Conservation (phyloP, 2,797 vertebrate species). For the Nyctalus aviator region DNA sequence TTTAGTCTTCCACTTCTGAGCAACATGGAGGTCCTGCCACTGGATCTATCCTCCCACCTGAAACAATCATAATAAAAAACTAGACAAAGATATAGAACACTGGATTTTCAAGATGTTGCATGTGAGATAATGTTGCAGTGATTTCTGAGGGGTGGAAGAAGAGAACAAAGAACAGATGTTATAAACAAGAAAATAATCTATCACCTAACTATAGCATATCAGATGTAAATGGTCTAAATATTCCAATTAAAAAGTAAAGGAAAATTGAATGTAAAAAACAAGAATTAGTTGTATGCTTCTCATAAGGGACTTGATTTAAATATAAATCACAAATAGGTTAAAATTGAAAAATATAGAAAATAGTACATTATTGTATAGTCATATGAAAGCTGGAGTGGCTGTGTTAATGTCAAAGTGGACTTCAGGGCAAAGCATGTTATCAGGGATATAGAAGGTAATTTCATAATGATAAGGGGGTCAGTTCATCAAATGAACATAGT, state of each 20-base stretch:
- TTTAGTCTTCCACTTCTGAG: not conserved
- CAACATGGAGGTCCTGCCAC: not conserved
- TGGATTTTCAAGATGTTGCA: not conserved
- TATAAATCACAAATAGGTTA: not conserved
- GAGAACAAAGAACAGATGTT: not conserved
- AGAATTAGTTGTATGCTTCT: not conserved
- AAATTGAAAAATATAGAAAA: not conserved
- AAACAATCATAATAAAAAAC: not conserved
- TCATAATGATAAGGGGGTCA: not conserved
- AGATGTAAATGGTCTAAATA: slow-evolving; percentile 14
- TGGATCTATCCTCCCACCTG: not conserved
- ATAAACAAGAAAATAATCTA: not conserved
- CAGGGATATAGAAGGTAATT: not conserved
- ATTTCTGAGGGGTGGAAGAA: not conserved
- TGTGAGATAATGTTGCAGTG: not conserved
- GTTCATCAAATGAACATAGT: not conserved
- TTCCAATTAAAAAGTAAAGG: not conserved
- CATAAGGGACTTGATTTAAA: not conserved
- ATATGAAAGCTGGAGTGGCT: not conserved
- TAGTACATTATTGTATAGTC: not conserved
- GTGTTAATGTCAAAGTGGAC: not conserved
- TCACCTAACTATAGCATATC: not conserved
- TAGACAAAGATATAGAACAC: not conserved
- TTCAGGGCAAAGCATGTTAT: not conserved
- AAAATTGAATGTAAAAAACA: not conserved